phyloP scores from a whole-genome alignment of 2,888 invertebrate species.

The Campaea margaritaria region DNA sequence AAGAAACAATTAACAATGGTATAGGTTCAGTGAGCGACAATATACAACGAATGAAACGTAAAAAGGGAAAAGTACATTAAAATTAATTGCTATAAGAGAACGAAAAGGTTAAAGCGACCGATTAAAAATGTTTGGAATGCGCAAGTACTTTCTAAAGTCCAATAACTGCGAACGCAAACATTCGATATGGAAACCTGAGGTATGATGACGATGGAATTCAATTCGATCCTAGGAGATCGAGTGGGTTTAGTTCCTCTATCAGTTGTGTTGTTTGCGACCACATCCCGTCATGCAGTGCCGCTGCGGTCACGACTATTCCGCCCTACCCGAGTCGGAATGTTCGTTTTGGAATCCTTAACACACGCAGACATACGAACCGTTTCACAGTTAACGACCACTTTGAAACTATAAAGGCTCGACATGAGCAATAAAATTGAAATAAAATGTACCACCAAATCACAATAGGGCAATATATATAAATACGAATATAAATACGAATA shows the following conservation, averaged over 20 bases:
- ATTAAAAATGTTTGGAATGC: conserved; percentile 34
- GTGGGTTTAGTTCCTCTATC: conserved; percentile 46
- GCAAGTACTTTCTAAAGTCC: conserved; percentile 31
- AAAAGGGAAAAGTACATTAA: conserved; percentile 21
- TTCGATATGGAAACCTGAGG: conserved; percentile 12
- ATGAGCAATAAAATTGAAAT: conserved; percentile 45
- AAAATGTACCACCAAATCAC: conserved; percentile 43
- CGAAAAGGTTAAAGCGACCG: conserved; percentile 28
- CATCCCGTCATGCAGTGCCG: conserved; percentile 55
- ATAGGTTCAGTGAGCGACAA: conserved; percentile 14
- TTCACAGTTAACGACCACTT: conserved; percentile 40
- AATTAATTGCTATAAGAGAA: conserved; percentile 29
- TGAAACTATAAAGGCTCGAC: conserved; percentile 32
- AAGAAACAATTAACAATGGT: conserved; percentile 21
- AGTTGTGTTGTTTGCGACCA: conserved; percentile 47
- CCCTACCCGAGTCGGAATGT: conserved; percentile 39
- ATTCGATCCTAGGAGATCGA: conserved; percentile 47
- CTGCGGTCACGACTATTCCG: conserved; percentile 48
- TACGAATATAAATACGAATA: conserved; percentile 42
- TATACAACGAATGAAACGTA: conserved; percentile 26
- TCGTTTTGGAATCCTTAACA: conserved; percentile 38
- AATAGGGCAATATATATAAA: conserved; percentile 43
- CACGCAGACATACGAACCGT: conserved; percentile 29
- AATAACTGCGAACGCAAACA: conserved; percentile 32
- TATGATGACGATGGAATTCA: conserved; percentile 37